phyloP scores from a whole-genome alignment of 2,113 vertebrate species.

The Butorides virescens region DNA sequence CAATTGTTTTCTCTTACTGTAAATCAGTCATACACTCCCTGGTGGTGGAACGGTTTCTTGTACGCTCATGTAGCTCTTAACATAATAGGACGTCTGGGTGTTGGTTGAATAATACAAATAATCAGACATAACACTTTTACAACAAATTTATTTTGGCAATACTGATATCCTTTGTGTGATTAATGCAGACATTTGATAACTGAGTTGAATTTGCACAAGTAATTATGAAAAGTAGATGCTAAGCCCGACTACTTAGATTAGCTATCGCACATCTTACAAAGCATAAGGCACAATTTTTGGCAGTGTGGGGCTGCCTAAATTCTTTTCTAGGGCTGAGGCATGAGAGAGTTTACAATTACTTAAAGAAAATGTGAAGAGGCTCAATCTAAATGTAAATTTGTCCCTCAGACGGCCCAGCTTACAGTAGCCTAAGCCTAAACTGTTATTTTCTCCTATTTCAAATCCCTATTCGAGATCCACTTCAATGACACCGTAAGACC shows the following conservation, averaged over 20 bases:
- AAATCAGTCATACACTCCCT: constrained; percentile 33
- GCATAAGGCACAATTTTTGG: background rate
- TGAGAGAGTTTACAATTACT: constrained; percentile 6
- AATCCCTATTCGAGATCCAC: background rate
- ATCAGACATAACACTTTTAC: constrained; percentile 24
- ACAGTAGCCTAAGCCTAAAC: constrained; percentile 10
- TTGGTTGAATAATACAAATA: constrained; percentile 44
- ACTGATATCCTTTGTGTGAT: constrained; percentile 12
- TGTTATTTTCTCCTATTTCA: constrained; percentile 34
- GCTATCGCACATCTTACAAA: background rate
- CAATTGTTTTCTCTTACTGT: constrained; percentile 38
- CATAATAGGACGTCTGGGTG: constrained; percentile 47
- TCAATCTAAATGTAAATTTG: constrained; percentile 48
- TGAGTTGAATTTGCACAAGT: constrained; percentile 10
- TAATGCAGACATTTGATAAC: constrained; percentile 47
- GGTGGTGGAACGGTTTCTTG: background rate
- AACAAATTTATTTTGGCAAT: constrained; percentile 52
- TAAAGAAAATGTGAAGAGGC: constrained; percentile 18
- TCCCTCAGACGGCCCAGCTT: background rate
- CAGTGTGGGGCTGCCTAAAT: background rate
- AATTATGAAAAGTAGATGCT: constrained; percentile 3
- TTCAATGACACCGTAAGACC: background rate
- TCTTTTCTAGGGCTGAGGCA: constrained; percentile 8
- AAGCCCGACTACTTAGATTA: constrained; percentile 25
- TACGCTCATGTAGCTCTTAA: background rate